Evolutionary conservation across 2,888 invertebrate species (phyloP).

Genomic region (Punctoribates punctum): DNA sequence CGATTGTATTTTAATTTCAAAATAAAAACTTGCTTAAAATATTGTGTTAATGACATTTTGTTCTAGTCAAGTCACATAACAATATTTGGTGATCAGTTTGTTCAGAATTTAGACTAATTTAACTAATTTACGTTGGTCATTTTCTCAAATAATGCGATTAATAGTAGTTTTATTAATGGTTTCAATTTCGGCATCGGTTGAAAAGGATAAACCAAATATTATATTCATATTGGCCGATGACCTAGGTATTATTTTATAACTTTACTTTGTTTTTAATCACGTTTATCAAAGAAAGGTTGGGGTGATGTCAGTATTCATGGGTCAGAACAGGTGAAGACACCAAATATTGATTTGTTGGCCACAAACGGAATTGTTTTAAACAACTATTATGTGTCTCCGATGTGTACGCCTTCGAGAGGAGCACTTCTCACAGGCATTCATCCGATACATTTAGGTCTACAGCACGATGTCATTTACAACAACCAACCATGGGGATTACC

Average conservation of each 20-base stretch:
- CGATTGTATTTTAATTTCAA: too few relatives aligned
- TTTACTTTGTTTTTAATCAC: neutral
- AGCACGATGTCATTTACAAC: slow-evolving; percentile 69
- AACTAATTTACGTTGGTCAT: too few relatives aligned
- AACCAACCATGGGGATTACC: slow-evolving; percentile 78
- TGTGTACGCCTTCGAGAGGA: slow-evolving; percentile 84
- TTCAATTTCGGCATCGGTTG: too few relatives aligned
- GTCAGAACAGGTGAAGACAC: slow-evolving; percentile 79
- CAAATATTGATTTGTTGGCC: slow-evolving; percentile 83
- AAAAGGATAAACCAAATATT: slow-evolving; percentile 62
- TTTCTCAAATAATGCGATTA: too few relatives aligned
- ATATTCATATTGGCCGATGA: slow-evolving; percentile 82
- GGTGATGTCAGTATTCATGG: slow-evolving; percentile 91
- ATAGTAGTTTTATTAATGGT: too few relatives aligned
- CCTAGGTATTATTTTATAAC: slow-evolving; percentile 59
- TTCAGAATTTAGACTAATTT: too few relatives aligned
- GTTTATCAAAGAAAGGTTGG: slow-evolving; percentile 65
- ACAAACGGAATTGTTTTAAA: slow-evolving; percentile 76
- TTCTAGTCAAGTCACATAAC: too few relatives aligned
- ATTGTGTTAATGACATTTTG: too few relatives aligned
- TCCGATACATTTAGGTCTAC: slow-evolving; percentile 79
- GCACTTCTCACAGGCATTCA: slow-evolving; percentile 88
- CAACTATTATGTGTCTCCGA: slow-evolving; percentile 82
- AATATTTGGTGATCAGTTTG: too few relatives aligned
- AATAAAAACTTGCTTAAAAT: too few relatives aligned